Percentiles rank a stretch among this genome's conserved stretches.
Evolutionary conservation across 2,113 vertebrate genomes (phyloP).

Genomic region (Hirundichthys speculiger): DNA sequence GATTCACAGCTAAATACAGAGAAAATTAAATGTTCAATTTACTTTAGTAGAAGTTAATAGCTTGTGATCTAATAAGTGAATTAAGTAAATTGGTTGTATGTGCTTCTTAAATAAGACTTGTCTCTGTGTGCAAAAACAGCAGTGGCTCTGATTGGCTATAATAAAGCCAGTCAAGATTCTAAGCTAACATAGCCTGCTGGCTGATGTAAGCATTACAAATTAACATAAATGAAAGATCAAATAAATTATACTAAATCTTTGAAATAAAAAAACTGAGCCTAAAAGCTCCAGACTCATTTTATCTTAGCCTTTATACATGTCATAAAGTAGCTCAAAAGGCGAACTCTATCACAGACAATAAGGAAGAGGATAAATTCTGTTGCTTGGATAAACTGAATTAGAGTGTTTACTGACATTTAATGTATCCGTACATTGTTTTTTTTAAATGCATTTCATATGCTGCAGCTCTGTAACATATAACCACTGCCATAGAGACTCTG

Average conservation of each 20-base stretch:
- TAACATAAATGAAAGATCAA: constrained; percentile 12
- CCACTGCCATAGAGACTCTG: constrained; percentile 26
- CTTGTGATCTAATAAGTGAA: constrained; percentile 3
- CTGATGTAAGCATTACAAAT: constrained; percentile 9
- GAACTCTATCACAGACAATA: constrained; percentile 20
- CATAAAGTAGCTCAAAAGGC: neutral
- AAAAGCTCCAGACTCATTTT: neutral
- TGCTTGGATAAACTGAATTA: constrained; percentile 24
- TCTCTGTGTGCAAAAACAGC: neutral
- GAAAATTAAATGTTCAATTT: too few relatives aligned
- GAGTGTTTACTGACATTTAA: constrained; percentile 24
- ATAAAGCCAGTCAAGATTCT: neutral
- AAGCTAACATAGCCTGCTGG: neutral
- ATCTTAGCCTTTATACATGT: constrained; percentile 10
- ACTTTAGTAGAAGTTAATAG: too few relatives aligned
- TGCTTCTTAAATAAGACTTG: neutral
- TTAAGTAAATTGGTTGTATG: neutral
- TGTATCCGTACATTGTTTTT: constrained; percentile 26
- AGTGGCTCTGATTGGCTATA: neutral
- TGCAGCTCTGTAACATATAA: constrained; percentile 33
- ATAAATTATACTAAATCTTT: neutral
- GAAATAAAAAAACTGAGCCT: neutral
- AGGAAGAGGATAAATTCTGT: constrained; percentile 20
- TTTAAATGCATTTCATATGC: constrained; percentile 43
- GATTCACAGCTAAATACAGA: too few relatives aligned